A percentile compares a stretch with the other conserved stretches of the same genome.
These are phyloP conservation scores for Periophthalmus modestus DNA, from an alignment of 2,113 vertebrate species.

Conservation along the genomic window DNA sequence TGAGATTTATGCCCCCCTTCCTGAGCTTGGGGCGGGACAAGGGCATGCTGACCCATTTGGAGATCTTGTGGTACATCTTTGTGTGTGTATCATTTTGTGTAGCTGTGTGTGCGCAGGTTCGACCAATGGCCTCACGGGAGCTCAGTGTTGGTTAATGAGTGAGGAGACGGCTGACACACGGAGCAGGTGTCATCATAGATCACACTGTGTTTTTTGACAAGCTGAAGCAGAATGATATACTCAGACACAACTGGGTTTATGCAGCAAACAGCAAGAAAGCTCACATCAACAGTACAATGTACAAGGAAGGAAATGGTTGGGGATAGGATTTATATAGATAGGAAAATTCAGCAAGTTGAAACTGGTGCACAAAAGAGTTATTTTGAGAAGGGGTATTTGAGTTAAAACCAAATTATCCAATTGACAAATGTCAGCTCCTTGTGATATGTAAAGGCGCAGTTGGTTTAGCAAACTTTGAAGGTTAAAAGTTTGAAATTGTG, in stretches of 20 bases:
- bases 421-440: too few relatives aligned
- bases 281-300: neutral
- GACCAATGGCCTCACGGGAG: slow-evolving; percentile 27
- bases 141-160: slow-evolving; percentile 33
- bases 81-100: slow-evolving; percentile 19
- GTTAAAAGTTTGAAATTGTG: too few relatives aligned
- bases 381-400: too few relatives aligned
- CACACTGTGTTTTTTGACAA: slow-evolving; percentile 45
- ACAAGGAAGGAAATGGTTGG: too few relatives aligned
- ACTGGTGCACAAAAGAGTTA: too few relatives aligned
- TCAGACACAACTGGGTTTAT: slow-evolving; percentile 28
- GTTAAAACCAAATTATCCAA: too few relatives aligned
- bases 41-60: slow-evolving; percentile 59
- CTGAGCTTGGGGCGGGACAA: slow-evolving; percentile 41
- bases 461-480: too few relatives aligned
- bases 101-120: slow-evolving; percentile 2
- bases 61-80: neutral
- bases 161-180: slow-evolving; percentile 28
- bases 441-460: too few relatives aligned
- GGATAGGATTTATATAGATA: too few relatives aligned
- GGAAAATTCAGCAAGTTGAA: too few relatives aligned
- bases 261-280: neutral
- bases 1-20: slow-evolving; percentile 62
- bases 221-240: slow-evolving; percentile 31
- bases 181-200: slow-evolving; percentile 30